A percentile compares a stretch with the other conserved stretches of the same genome.
phyloP scores from a whole-genome alignment of 2,113 vertebrate species.

The Machaerirhynchus nigripectus region DNA sequence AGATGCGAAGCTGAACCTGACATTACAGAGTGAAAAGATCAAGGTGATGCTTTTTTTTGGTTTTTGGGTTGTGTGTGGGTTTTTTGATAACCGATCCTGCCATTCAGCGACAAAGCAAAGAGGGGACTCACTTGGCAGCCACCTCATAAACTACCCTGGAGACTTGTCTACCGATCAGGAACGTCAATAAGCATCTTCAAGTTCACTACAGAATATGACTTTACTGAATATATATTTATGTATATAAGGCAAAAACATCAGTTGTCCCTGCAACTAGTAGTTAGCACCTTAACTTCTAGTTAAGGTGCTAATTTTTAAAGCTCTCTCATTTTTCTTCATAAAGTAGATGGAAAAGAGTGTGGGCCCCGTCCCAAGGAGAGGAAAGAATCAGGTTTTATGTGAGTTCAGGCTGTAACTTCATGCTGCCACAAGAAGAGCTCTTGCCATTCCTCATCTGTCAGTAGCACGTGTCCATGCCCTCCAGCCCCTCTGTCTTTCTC shows the following conservation, averaged over 20 bases:
- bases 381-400: background rate
- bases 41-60: background rate
- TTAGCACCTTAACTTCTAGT: too few relatives aligned
- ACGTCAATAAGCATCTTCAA: background rate
- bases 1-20: background rate
- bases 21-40: background rate
- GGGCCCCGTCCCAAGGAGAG: background rate
- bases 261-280: background rate
- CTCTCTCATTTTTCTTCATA: too few relatives aligned
- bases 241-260: background rate
- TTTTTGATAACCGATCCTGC: background rate
- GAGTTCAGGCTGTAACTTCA: background rate
- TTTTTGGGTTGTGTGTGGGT: background rate
- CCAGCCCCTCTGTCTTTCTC: background rate
- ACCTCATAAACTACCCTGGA: background rate
- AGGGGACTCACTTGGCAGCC: background rate
- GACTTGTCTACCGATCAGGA: background rate
- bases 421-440: background rate
- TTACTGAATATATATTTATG: background rate
- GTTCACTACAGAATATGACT: background rate
- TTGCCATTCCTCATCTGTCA: rapidly evolving
- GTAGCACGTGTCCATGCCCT: rapidly evolving
- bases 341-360: background rate
- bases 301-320: too few relatives aligned
- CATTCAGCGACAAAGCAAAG: background rate